Base-by-base conservation (phyloP, 2,888 invertebrate genomes). In the Onchidella celtica region DNA sequence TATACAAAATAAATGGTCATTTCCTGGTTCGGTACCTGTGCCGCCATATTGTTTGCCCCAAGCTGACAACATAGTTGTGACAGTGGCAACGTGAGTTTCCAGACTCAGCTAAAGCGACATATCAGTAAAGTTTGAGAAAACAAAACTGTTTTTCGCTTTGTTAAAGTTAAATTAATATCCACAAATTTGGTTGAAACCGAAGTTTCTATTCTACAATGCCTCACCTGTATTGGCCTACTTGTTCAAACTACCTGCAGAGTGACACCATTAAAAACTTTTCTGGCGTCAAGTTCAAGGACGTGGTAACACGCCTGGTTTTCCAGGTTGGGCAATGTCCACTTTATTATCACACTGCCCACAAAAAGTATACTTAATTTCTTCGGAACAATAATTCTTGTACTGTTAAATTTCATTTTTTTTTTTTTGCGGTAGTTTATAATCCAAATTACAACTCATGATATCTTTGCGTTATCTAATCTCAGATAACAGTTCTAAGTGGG, bases 1-100 rank as follows among this genome's bases (percentile, higher is more conserved):
- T n/a, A n/a, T n/a, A n/a, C n/a, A 32, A 32, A 11, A 14, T 47
- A 66, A 40, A 38, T 55, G 29, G 29, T 38, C 72, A 79, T 79
- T 79, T 79, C 79, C 79, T 79, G 79, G 79, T 79, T 79, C 73
- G 47, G 32, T 65, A 72, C 47, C 79, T 77, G 72, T 40, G 65
- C 70, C 72, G 79, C 79, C 79, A 79, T 79, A 29, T 73, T 59
- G 34, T 70, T 70, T 59, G 59, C 57, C 66, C 55, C 36, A 65
- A 24, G n/a, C n/a, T 77, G 77, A 34, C 66, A 68, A 77, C 65
- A 36, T 66, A 21, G 21, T 40, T 29, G 32, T 61, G 29, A 61
- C n/a, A 63, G 38, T 14, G 27, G 27, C 11, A 24, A 40, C 63
- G 21, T 17, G 38, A 2, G 9, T 68, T n/a, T 68, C 36, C 3